Percentiles rank a stretch among this genome's conserved stretches.
phyloP scores from a whole-genome alignment of 64 coral and sea anemone species.

The Montipora efflorescens region DNA sequence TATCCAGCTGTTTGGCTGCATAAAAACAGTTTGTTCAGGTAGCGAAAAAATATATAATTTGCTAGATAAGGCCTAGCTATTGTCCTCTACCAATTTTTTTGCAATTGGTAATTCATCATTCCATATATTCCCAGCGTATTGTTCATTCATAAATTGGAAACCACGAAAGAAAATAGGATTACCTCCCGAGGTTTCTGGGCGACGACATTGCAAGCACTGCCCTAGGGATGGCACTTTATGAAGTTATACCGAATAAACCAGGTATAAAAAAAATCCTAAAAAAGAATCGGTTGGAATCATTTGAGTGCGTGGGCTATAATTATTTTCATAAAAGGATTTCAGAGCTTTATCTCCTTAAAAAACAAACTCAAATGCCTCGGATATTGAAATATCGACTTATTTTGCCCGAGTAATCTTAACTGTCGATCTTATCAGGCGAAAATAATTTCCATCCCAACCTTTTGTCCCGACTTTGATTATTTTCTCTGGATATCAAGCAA shows the following conservation, averaged over 20 bases:
- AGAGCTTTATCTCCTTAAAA: not conserved
- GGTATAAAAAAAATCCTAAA: too few relatives aligned
- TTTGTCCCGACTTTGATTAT: slow-evolving; percentile 1
- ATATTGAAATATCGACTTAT: not conserved
- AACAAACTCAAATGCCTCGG: not conserved
- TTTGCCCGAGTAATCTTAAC: slow-evolving; percentile 1
- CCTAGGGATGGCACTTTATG: not conserved
- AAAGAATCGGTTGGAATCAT: not conserved
- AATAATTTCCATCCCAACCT: not conserved
- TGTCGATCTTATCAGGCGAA: slow-evolving; percentile 24
- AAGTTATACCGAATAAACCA: not conserved
- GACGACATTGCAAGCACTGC: not conserved
- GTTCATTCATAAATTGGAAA: slow-evolving; percentile 7
- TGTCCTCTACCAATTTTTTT: not conserved
- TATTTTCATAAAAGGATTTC: not conserved
- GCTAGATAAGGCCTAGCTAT: slow-evolving; percentile 39
- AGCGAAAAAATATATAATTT: slow-evolving; percentile 63
- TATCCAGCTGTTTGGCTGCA: slow-evolving; percentile 28
- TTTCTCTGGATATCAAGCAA: slow-evolving; percentile 19
- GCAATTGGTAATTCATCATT: slow-evolving; percentile 44
- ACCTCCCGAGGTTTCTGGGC: not conserved
- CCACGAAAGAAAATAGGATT: not conserved
- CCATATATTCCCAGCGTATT: not conserved
- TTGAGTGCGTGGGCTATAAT: not conserved
- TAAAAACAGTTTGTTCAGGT: slow-evolving; percentile 55